These are phyloP conservation scores for Orchesella flavescens DNA, from an alignment of 2,888 invertebrate genomes.

Conservation along the genomic window DNA sequence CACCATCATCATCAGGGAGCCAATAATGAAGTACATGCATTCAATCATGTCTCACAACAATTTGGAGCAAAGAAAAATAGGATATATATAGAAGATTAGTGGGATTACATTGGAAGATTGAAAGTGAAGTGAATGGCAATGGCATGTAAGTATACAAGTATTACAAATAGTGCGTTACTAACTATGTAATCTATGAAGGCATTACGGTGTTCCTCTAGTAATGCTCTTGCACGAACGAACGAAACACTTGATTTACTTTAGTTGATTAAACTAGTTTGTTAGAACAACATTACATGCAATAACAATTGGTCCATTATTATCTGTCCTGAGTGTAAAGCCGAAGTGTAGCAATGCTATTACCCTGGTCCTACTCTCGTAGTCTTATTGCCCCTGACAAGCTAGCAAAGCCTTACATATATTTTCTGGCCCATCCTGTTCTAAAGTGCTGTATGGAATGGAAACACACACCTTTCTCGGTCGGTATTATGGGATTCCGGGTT, in stretches of 20 bases:
- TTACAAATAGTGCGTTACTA: too few species aligned
- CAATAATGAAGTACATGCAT: constrained; percentile 20
- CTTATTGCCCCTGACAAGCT: not conserved
- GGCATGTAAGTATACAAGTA: too few species aligned
- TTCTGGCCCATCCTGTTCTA: not conserved
- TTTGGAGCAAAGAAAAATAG: too few species aligned
- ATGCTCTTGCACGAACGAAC: not conserved
- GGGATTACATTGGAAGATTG: too few species aligned
- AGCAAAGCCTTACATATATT: not conserved
- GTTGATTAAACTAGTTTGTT: constrained; percentile 33
- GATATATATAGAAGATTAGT: too few species aligned
- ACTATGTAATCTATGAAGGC: too few species aligned
- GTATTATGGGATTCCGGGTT: not conserved
- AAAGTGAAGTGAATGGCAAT: too few species aligned
- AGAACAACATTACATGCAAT: constrained; percentile 38
- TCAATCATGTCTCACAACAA: not conserved
- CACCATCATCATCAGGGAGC: constrained; percentile 12
- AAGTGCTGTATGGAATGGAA: not conserved
- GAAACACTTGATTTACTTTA: constrained; percentile 34
- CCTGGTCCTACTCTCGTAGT: not conserved
- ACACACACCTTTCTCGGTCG: too few species aligned
- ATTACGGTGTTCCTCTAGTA: not conserved
- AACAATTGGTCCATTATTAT: constrained; percentile 37
- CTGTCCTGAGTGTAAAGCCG: not conserved
- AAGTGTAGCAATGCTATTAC: too few species aligned